phyloP scores from a whole-genome alignment of 1,140 invertebrate genomes.

The Agraylea sexmaculata region DNA sequence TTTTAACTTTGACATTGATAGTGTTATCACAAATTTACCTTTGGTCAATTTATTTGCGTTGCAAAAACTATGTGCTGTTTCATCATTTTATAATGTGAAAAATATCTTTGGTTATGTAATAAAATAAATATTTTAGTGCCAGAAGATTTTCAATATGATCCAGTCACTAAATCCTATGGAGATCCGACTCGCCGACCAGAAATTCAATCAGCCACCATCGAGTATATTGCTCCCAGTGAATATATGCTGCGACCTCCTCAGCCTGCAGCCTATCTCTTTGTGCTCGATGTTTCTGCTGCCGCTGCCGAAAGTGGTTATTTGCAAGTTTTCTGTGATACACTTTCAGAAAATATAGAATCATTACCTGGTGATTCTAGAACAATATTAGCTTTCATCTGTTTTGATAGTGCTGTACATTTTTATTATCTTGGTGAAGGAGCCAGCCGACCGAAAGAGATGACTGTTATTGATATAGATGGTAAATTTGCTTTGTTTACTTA shows the following conservation, averaged over 20 bases:
- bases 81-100: conserved; percentile 3
- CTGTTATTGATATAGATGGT: conserved; percentile 89
- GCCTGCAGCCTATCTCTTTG: conserved; percentile 92
- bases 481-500: conserved; percentile 18
- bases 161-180: conserved; percentile 81
- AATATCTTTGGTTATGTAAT: conserved; percentile 7
- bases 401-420: conserved; percentile 86
- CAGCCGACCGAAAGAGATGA: conserved; percentile 82
- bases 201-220: conserved; percentile 91
- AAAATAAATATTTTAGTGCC: conserved; percentile 58
- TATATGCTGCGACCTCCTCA: conserved; percentile 98
- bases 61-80: too few relatives aligned
- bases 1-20: too few relatives aligned
- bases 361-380: conserved; percentile 89
- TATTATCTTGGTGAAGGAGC: conserved; percentile 82
- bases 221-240: conserved; percentile 97
- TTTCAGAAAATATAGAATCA: conserved; percentile 72
- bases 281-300: conserved; percentile 86
- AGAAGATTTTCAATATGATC: conserved; percentile 97
- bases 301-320: conserved; percentile 91
- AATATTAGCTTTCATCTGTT: conserved; percentile 90
- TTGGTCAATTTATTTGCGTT: too few relatives aligned
- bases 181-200: conserved; percentile 91
- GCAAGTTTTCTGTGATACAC: conserved; percentile 66
- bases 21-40: too few relatives aligned